Evolutionary conservation across 2,888 invertebrate species (phyloP), one percentile per base, ranked within the genome.

Genomic region (Deroplatys truncata): DNA sequence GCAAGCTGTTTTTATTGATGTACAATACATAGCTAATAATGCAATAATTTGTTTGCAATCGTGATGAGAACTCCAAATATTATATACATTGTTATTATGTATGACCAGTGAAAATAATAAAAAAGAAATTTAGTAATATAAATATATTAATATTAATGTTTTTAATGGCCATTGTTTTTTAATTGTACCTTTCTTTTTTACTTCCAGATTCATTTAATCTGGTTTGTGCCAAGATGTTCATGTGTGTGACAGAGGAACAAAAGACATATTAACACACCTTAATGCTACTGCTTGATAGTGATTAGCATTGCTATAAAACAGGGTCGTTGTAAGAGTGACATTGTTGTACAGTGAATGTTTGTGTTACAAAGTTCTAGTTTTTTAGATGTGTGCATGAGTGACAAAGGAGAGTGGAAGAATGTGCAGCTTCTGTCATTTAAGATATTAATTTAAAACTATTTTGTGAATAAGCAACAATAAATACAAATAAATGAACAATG

Each of bases 191-290:
- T 82, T 82, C 87, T 88, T 88, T 91, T 91, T 89, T 90, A 90
- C 90, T 93, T 93, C 28, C 93, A 94, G 94, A 96, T 92, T 93
- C 95, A 85, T 96, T 98, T 92, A 97, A 97, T 92, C 92, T 95
- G 91, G 93, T 95, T 90, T 97, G 97, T 92, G 97, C 97, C 2
- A 97, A 97, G 94, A 94, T 97, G 92, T 98, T 98, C 93, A 94
- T 97, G 92, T 97, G 97, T 92, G 95, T 97, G 92, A 96, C 97
- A 89, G 97, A 97, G 93, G 95, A 95, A 86, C 87, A 56, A 28
- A 90, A 90, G 88, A 89, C 28, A 31, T 20, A 89, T n/a, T 86
- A 84, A 29, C 0, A 29, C 84, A 8, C 28, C 29, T 28, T 84
- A 28, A 84, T 72, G 56, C 56, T 72, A 72, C 56, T 25, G 56